Conservation (phyloP, 1,140 invertebrate species). For the Hyles vespertilio region DNA sequence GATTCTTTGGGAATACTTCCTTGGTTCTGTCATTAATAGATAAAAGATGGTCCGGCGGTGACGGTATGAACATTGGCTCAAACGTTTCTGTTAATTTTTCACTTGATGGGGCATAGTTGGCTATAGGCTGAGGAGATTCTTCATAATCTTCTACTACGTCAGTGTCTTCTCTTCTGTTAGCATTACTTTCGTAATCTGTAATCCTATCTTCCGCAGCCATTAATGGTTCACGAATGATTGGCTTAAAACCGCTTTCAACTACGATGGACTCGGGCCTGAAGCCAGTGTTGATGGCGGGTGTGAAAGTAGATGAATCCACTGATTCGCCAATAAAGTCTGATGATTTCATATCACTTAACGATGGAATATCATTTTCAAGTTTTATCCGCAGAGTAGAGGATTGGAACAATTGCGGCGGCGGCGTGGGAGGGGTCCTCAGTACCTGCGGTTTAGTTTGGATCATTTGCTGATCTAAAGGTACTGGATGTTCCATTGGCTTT, state of each 20-base stretch:
- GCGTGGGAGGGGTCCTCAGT: slow-evolving; percentile 30
- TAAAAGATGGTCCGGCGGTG: slow-evolving; percentile 76
- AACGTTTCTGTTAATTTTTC: slow-evolving; percentile 78
- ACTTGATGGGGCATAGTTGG: slow-evolving; percentile 65
- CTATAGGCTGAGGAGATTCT: slow-evolving; percentile 65
- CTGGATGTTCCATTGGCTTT: slow-evolving; percentile 70
- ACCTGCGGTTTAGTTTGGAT: slow-evolving; percentile 49
- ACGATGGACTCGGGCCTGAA: slow-evolving; percentile 88
- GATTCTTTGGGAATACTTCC: slow-evolving; percentile 61
- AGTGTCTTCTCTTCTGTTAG: slow-evolving; percentile 73
- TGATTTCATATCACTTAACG: slow-evolving; percentile 61
- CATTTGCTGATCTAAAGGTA: slow-evolving; percentile 69
- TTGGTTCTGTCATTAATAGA: slow-evolving; percentile 63
- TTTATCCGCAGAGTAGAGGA: slow-evolving; percentile 30
- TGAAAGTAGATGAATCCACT: slow-evolving; percentile 45
- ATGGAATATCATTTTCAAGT: slow-evolving; percentile 26
- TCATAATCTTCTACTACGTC: slow-evolving; percentile 73
- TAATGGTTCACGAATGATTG: slow-evolving; percentile 81
- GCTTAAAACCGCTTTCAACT: slow-evolving; percentile 88
- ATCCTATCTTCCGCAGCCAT: slow-evolving; percentile 75
- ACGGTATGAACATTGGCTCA: slow-evolving; percentile 85
- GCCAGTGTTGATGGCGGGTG: slow-evolving; percentile 81
- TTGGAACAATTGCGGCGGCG: slow-evolving; percentile 26
- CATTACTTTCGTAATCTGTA: slow-evolving; percentile 57
- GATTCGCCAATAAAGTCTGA: slow-evolving; percentile 74